phyloP scores from a whole-genome alignment of 2,113 vertebrate species.

The Thamnaconus septentrionalis region DNA sequence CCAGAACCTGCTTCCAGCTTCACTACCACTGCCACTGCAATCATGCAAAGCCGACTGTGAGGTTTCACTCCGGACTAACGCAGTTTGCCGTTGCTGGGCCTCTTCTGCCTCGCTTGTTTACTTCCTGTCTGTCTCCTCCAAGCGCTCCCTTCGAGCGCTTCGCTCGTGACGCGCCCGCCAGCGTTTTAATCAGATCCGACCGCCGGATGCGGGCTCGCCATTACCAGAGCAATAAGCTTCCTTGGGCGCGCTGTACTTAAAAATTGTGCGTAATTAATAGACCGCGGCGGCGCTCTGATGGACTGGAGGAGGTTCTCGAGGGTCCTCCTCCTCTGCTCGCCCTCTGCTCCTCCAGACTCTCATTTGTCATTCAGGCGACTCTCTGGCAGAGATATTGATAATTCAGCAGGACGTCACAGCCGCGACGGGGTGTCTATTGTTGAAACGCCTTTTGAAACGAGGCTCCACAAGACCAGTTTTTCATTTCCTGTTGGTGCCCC shows the following conservation, averaged over 20 bases:
- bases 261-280: slow-evolving; percentile 24
- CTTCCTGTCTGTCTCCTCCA: slow-evolving; percentile 17
- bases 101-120: not conserved
- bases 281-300: slow-evolving; percentile 17
- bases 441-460: slow-evolving; percentile 11
- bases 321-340: too few species aligned
- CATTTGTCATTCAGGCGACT: slow-evolving; percentile 10
- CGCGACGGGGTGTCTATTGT: slow-evolving; percentile 1
- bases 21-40: too few species aligned
- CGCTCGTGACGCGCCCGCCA: slow-evolving; percentile 12
- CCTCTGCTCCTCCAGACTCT: not conserved
- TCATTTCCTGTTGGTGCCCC: slow-evolving; percentile 2
- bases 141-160: slow-evolving; percentile 7
- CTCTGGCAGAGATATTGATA: slow-evolving; percentile 20
- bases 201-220: slow-evolving; percentile 20
- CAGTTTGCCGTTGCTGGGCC: slow-evolving; percentile 8
- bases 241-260: slow-evolving; percentile 47
- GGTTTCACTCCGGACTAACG: too few species aligned
- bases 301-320: slow-evolving; percentile 5
- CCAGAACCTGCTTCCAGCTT: too few species aligned
- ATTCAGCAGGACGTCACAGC: slow-evolving; percentile 27
- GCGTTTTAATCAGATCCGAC: slow-evolving; percentile 41
- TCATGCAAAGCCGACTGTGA: too few species aligned
- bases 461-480: not conserved
- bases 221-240: slow-evolving; percentile 45